Evolutionary conservation across 1,140 invertebrate species (phyloP).

Genomic region (Arctopsyche grandis): DNA sequence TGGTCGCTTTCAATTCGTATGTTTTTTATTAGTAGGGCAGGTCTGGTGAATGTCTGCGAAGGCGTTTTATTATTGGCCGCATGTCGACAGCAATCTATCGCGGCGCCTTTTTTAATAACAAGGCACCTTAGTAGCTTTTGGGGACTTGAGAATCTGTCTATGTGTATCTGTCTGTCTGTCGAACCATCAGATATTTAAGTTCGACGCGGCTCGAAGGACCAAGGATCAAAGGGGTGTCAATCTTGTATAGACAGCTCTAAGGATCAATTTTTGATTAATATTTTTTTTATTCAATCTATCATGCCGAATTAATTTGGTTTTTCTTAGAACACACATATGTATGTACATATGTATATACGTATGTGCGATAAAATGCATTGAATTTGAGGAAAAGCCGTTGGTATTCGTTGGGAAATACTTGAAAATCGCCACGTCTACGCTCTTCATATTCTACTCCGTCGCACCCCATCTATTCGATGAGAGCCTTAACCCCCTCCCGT

Average conservation of each 20-base stretch:
- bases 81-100: slow-evolving; percentile 39
- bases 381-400: not conserved
- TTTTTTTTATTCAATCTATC: not conserved
- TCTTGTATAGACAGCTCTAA: not conserved
- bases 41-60: not conserved
- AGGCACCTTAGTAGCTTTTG: not conserved
- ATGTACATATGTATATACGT: too few species aligned
- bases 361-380: too few species aligned
- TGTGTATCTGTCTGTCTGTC: too few species aligned
- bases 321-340: too few species aligned
- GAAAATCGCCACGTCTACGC: not conserved
- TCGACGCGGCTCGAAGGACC: too few species aligned
- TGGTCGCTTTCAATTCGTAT: not conserved
- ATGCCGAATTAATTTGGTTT: too few species aligned
- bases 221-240: too few species aligned
- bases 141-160: too few species aligned
- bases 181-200: too few species aligned
- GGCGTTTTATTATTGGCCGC: slow-evolving; percentile 29
- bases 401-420: not conserved
- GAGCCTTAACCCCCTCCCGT: not conserved
- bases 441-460: not conserved
- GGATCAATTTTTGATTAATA: not conserved
- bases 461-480: not conserved
- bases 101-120: slow-evolving; percentile 34
- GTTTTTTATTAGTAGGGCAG: not conserved